Conservation (phyloP, 2,888 invertebrate genomes). For the Digitonthophagus gazella region DNA sequence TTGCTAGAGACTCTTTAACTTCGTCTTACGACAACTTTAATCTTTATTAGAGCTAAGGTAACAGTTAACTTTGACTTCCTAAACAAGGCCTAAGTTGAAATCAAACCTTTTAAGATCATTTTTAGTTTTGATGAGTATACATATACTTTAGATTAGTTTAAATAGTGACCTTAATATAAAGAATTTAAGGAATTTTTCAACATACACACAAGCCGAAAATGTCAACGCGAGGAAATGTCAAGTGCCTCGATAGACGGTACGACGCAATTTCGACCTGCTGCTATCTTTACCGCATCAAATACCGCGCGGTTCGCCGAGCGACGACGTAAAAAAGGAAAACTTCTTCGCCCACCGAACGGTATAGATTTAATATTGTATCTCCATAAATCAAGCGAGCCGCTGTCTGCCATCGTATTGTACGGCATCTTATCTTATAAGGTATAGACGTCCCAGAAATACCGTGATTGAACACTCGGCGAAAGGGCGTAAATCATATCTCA, state of each 20-base stretch:
- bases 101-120: no score
- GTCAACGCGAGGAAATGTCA: constrained; percentile 41
- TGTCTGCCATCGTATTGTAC: neutral
- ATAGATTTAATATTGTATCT: constrained; percentile 26
- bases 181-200: neutral
- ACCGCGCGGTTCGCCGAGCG: constrained; percentile 22
- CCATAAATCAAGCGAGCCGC: constrained; percentile 17
- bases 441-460: neutral
- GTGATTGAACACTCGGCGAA: neutral
- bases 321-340: constrained; percentile 10
- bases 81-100: neutral
- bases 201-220: constrained; percentile 2
- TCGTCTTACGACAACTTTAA: neutral
- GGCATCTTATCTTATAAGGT: neutral
- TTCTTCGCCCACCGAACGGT: constrained; percentile 5
- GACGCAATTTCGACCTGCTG: constrained; percentile 41
- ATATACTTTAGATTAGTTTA: no score
- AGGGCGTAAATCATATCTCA: neutral
- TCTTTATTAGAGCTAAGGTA: constrained; percentile 5
- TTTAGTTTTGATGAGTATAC: no score
- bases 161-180: neutral
- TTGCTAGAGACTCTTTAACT: no score
- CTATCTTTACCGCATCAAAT: constrained; percentile 44
- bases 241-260: constrained; percentile 45
- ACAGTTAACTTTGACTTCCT: neutral